Base-by-base conservation (phyloP, 2,888 invertebrate genomes). In the Morpho achilles region DNA sequence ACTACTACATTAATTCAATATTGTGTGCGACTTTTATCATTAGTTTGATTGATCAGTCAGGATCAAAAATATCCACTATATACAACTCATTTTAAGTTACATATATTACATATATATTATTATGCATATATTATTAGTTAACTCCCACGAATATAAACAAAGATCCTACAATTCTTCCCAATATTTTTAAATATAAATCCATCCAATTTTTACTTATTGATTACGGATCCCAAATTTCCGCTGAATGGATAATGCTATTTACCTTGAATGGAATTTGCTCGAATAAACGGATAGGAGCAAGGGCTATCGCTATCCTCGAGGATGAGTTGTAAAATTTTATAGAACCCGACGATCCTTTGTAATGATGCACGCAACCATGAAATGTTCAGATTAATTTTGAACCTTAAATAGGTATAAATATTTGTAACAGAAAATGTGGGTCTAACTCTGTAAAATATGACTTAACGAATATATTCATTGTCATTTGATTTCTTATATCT, bases 201-300 rank as follows among this genome's bases (percentile, higher is more conserved):
- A 53, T 71, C 74, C 67, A 71, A 76, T 76, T 74, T 73, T 62
- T 65, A 69, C 71, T 70, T 75, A 76, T 76, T 75, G 73, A 77
- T 76, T 74, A 67, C 63, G 66, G 63, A 67, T 64, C 67, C 66
- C 66, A 66, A 72, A 70, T 61, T 59, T 67, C 67, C 66, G 63
- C 63, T 61, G 63, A 59, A 64, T 60, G 58, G 63, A 62, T 62
- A 60, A 58, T 58, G 53, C 43, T 55, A 56, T 60, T 62, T 61
- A 62, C 56, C 62, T 45, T 49, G 56, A 60, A 62, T 60, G 58
- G 63, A 62, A 58, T 65, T 63, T 58, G 32, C 47, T 50, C 52
- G 56, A 60, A 58, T 63, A 61, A 64, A 56, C 45, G 45, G 40
- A 23, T 46, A 44, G 48, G 54, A 43, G 54, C 48, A 32, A 48